Percentiles rank a stretch among this genome's conserved stretches.
These are phyloP conservation scores for Aphis craccivora DNA, from an alignment of 1,140 invertebrate genomes.

Conservation along the genomic window DNA sequence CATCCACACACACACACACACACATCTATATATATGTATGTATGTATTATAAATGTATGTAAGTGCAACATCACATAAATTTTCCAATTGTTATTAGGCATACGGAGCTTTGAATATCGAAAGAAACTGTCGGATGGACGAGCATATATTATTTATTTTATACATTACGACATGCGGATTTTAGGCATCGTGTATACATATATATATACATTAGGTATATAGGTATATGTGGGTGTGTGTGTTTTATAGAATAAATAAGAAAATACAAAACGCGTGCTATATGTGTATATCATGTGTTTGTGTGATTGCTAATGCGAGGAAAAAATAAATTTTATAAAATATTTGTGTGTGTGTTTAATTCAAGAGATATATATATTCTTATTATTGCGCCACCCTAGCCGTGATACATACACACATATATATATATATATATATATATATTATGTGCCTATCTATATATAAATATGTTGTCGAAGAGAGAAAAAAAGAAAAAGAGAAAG, in stretches of 20 bases:
- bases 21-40: background rate
- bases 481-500: background rate
- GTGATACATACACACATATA: background rate
- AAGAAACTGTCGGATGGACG: background rate
- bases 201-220: background rate
- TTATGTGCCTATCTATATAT: background rate
- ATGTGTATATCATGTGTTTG: background rate
- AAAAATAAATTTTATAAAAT: background rate
- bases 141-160: background rate
- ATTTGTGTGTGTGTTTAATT: slow-evolving; percentile 11
- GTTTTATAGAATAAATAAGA: background rate
- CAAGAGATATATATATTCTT: slow-evolving; percentile 41
- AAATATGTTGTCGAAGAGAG: too few relatives aligned
- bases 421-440: background rate
- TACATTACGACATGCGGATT: background rate
- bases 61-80: slow-evolving; percentile 24
- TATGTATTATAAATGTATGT: background rate
- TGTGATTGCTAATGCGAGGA: background rate
- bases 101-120: background rate
- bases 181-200: background rate
- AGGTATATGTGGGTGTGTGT: background rate
- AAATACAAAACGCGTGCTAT: background rate
- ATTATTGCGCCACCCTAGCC: background rate
- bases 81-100: background rate
- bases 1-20: background rate